Base-by-base conservation (phyloP, 2,888 invertebrate genomes). In the Drosophila limbata region DNA sequence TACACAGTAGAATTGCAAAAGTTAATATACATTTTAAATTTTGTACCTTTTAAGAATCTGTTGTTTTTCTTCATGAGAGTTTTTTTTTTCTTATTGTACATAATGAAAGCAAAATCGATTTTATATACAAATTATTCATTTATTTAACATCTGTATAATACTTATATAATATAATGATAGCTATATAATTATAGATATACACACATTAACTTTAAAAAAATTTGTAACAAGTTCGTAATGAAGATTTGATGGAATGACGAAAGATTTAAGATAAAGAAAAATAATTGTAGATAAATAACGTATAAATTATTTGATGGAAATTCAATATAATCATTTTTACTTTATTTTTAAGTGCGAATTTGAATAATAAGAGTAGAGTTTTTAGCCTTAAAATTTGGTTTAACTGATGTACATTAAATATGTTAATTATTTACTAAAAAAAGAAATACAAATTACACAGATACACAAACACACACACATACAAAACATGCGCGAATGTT, bases 331-430 rank as follows among this genome's bases (percentile, higher is more conserved):
- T 76, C 3, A 80, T 85, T 86, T 83, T 78, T 83, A 73, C 67
- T 68, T 85, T 77, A 71, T 73, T 84, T 84, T 62, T 86, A 86
- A 83, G 84, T 66, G 84, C 61, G 70, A 84, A 86, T 81, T 84
- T 83, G 70, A 79, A 81, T 72, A 69, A 57, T 79, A 81, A 79
- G 69, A 48, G 56, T 84, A 83, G 77, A 60, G 79, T 80, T 82
- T 79, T 73, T 78, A 80, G 75, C 65, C 67, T 53, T 87, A 84
- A 73, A 69, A 69, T 60, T 84, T 84, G 81, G 81, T 83, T 86
- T 72, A 84, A 86, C 84, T 86, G 84, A 84, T 86, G 86, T 86
- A 86, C 80, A 82, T 84, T 83, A 70, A 87, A 80, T 80, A 87
- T 76, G 84, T 84, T 84, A 83, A 83, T 81, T 83, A 86, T 83